A percentile compares a stretch with the other conserved stretches of the same genome.
phyloP scores from a whole-genome alignment of 2,888 invertebrate species.

The Phyllotreta striolata region DNA sequence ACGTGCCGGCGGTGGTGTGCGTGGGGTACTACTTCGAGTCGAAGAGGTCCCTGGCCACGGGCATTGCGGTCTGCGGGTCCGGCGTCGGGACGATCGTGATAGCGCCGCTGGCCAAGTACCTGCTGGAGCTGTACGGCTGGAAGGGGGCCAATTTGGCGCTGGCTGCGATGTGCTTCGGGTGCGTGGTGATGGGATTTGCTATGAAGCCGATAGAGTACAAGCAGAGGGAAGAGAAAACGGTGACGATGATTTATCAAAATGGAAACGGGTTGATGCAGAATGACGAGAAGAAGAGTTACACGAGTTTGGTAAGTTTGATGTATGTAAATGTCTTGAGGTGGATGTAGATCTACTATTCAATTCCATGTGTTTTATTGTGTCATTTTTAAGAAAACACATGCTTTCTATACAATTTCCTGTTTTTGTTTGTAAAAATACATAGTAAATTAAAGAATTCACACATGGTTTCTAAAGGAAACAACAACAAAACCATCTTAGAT shows the following conservation, averaged over 20 bases:
- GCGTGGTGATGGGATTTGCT: conserved; percentile 85
- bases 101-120: conserved; percentile 86
- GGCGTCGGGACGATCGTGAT: conserved; percentile 95
- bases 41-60: conserved; percentile 91
- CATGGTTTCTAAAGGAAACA: too few relatives aligned
- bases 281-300: conserved; percentile 21
- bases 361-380: neutral
- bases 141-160: conserved; percentile 88
- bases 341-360: neutral
- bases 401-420: too few relatives aligned
- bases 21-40: conserved; percentile 98
- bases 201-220: conserved; percentile 70
- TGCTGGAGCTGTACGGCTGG: conserved; percentile 85
- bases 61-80: conserved; percentile 94
- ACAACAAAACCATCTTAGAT: too few relatives aligned
- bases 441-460: too few relatives aligned
- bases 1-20: conserved; percentile 92
- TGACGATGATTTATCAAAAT: conserved; percentile 26
- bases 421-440: too few relatives aligned
- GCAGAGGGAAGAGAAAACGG: conserved; percentile 16
- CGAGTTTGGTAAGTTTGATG: conserved; percentile 22
- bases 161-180: conserved; percentile 89
- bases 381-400: too few relatives aligned
- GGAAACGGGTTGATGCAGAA: neutral
- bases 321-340: neutral